Conservation (phyloP, 2,113 vertebrate genomes). For the Cranoglanis bouderius region DNA sequence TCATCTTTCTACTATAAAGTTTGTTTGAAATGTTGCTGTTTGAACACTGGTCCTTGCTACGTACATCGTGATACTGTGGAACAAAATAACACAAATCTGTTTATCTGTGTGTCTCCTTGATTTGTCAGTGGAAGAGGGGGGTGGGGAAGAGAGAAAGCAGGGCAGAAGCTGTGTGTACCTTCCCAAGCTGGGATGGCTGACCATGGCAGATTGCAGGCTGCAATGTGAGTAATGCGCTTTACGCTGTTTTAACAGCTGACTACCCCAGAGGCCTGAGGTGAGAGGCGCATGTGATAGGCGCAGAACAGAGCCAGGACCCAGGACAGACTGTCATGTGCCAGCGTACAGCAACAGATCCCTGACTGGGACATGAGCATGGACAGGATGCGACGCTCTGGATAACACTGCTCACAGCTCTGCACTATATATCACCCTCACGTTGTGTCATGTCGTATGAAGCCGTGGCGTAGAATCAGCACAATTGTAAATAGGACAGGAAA, state of each 20-base stretch:
- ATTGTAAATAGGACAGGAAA: conserved; percentile 17
- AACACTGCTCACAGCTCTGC: conserved; percentile 41
- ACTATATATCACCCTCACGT: conserved; percentile 36
- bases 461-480: neutral
- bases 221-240: conserved; percentile 79
- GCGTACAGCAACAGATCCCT: conserved; percentile 55
- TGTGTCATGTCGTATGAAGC: conserved; percentile 4
- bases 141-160: neutral
- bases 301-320: conserved; percentile 49
- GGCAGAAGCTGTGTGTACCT: conserved; percentile 62
- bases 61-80: neutral
- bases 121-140: conserved; percentile 31
- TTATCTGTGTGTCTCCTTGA: conserved; percentile 31
- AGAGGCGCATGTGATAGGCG: conserved; percentile 61
- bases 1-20: neutral
- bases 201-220: conserved; percentile 76
- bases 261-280: conserved; percentile 76
- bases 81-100: conserved; percentile 21
- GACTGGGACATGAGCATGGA: conserved; percentile 50
- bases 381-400: conserved; percentile 56
- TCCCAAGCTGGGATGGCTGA: conserved; percentile 70
- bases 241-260: conserved; percentile 78
- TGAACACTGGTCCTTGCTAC: neutral
- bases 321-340: conserved; percentile 61
- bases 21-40: neutral